phyloP scores from a whole-genome alignment of 2,888 invertebrate species.

The Mystacides longicornis region DNA sequence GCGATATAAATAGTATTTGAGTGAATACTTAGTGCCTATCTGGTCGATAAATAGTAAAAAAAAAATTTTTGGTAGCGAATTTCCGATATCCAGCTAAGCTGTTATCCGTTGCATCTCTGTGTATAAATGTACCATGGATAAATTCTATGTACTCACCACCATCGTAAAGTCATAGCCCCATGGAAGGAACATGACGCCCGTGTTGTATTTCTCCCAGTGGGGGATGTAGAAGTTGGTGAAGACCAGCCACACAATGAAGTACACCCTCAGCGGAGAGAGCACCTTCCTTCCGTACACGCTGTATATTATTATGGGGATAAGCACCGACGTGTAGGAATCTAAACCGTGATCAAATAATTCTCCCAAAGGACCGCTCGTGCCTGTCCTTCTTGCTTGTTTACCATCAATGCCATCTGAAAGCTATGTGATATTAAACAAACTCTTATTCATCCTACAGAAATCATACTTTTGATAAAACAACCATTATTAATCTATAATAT shows the following conservation, averaged over 20 bases:
- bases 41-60: too few species aligned
- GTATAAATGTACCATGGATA: not conserved
- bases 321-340: slow-evolving; percentile 92
- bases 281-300: slow-evolving; percentile 85
- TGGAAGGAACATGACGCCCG: slow-evolving; percentile 88
- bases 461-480: too few species aligned
- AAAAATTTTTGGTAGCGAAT: too few species aligned
- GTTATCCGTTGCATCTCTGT: too few species aligned
- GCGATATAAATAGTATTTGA: too few species aligned
- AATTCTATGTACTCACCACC: slow-evolving; percentile 58
- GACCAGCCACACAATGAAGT: slow-evolving; percentile 86
- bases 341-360: slow-evolving; percentile 98
- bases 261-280: slow-evolving; percentile 75
- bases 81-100: too few species aligned
- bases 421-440: not conserved
- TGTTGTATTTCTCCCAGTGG: slow-evolving; percentile 99
- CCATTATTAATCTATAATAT: too few species aligned
- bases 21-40: too few species aligned
- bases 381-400: slow-evolving; percentile 94
- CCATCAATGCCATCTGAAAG: slow-evolving; percentile 92
- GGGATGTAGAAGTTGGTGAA: slow-evolving; percentile 92
- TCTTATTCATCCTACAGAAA: too few species aligned
- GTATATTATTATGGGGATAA: slow-evolving; percentile 90
- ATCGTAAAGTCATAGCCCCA: slow-evolving; percentile 99
- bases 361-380: slow-evolving; percentile 89